Evolutionary conservation across 1,140 invertebrate genomes (phyloP).

Genomic region (Euura saliciscinereae): DNA sequence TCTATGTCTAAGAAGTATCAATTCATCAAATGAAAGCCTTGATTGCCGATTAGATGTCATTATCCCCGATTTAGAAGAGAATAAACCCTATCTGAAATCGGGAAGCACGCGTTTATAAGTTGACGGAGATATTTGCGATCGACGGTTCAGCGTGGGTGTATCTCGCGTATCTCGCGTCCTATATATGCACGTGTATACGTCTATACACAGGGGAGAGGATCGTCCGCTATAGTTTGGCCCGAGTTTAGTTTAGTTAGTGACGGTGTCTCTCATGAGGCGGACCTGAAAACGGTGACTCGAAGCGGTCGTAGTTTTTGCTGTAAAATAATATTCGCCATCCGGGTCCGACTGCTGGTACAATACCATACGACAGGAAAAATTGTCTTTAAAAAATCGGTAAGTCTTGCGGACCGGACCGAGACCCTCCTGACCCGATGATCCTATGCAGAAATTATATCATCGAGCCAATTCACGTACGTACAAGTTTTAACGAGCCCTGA

Average conservation of each 20-base stretch:
- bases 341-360: neutral
- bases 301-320: neutral
- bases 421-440: no score
- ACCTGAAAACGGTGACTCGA: conserved; percentile 23
- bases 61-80: no score
- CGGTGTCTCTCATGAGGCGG: conserved; percentile 52
- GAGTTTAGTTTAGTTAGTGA: conserved; percentile 45
- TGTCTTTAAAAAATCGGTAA: conserved; percentile 36
- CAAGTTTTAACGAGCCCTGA: no score
- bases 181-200: neutral
- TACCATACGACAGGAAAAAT: conserved; percentile 15
- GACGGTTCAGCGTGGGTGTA: no score
- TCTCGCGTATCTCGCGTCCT: neutral
- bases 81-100: no score
- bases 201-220: neutral
- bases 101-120: no score
- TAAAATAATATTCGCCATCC: conserved; percentile 9
- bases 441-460: no score
- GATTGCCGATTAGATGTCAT: no score
- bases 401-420: conserved; percentile 1
- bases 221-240: conserved; percentile 27
- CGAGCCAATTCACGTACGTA: no score
- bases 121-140: no score
- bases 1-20: no score
- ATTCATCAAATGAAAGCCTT: no score